Evolutionary conservation across 2,113 vertebrate genomes (phyloP), one percentile per base, ranked within the genome.

Genomic region (Hippolais icterina): DNA sequence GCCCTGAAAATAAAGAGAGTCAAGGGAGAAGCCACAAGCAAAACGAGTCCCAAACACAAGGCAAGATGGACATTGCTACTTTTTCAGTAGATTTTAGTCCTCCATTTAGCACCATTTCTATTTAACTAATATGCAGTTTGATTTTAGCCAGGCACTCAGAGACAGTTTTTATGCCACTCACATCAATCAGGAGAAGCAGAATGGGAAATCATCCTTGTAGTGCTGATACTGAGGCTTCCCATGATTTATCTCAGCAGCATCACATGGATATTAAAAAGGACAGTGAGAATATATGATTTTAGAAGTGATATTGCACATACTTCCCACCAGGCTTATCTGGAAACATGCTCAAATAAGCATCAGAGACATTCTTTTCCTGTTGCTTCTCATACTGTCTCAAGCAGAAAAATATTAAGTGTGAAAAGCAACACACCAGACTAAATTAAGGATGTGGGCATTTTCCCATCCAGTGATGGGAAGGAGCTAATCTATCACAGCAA

Each of bases 131-230:
- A 80, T 1, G 10, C 39, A 70, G 56, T 66, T 89, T 90, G 42
- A 90, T 89, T 93, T 95, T 70, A 83, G 42, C 47, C 94, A 96
- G 76, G 76, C 46, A 54, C 46, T 74, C 50, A 35, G 46, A 69
- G 54, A 57, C 17, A 49, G 28, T 31, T 93, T 91, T 74, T 52
- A 69, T 29, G 50, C 23, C 33, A 42, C 27, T 83, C 12, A 4
- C 31, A 86, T 78, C 24, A 61, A 27, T 47, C 56, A 80, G 37
- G 20, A 90, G 68, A 63, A 81, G 54, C 42, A 94, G 85, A 93
- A 74, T 0, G 17, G 59, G 59, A 69, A 77, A 33, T 80, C 46
- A 42, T 37, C 59, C 49, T 35, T 63, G 33, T 42, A 61, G 5
- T 77, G 35, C 41, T 78, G 50, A 64, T 77, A 89, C 39, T 42